Evolutionary conservation across 2,797 vertebrate species (phyloP).

Genomic region (Mormyrus proboscirostris): DNA sequence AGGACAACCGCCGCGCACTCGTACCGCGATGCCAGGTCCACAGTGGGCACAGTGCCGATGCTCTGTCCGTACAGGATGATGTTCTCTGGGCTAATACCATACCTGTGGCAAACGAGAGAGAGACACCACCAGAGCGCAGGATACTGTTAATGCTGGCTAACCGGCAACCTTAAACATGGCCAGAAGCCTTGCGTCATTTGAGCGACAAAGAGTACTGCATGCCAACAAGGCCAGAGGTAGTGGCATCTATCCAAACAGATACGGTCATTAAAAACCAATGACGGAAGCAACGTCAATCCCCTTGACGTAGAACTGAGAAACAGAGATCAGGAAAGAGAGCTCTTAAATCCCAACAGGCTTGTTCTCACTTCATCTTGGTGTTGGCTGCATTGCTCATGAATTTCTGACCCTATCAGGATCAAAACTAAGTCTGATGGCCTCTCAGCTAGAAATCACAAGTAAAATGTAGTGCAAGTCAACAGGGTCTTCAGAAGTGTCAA

Average conservation of each 20-base stretch:
- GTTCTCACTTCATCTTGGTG: not conserved
- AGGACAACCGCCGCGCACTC: slow-evolving; percentile 95
- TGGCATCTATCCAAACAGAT: not conserved
- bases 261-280: not conserved
- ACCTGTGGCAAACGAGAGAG: slow-evolving; percentile 57
- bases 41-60: slow-evolving; percentile 93
- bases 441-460: not conserved
- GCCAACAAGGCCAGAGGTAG: not conserved
- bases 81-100: slow-evolving; percentile 94
- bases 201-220: not conserved
- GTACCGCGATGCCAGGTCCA: slow-evolving; percentile 90
- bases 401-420: not conserved
- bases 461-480: not conserved
- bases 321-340: not conserved
- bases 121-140: not conserved
- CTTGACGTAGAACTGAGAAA: not conserved
- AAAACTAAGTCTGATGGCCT: not conserved
- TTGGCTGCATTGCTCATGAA: not conserved
- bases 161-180: not conserved
- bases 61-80: slow-evolving; percentile 95
- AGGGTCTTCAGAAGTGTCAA: not conserved
- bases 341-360: not conserved
- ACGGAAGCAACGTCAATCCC: not conserved
- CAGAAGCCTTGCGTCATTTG: not conserved
- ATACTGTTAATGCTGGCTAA: not conserved